A percentile compares a stretch with the other conserved stretches of the same genome.
These are phyloP conservation scores for Hippolais icterina DNA, from an alignment of 2,113 vertebrate species.

Conservation along the genomic window DNA sequence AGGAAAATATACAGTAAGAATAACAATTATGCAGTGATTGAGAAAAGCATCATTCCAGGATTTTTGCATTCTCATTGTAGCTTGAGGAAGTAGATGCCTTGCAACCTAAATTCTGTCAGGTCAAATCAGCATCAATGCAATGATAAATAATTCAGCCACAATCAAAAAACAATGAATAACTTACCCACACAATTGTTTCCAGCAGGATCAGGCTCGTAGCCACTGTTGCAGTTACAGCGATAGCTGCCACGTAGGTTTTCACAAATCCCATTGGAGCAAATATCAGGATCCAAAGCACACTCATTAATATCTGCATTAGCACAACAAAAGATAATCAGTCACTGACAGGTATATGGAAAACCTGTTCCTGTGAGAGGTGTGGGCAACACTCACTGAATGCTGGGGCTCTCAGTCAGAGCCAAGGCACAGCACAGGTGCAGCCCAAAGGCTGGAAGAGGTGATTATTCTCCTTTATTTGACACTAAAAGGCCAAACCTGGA, in stretches of 20 bases:
- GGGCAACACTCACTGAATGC: neutral
- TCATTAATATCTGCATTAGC: slow-evolving; percentile 79
- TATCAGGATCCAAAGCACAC: slow-evolving; percentile 79
- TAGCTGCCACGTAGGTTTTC: slow-evolving; percentile 78
- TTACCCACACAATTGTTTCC: slow-evolving; percentile 77
- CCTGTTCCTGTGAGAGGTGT: neutral
- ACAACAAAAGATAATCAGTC: neutral
- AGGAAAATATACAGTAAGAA: neutral
- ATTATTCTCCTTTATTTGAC: neutral
- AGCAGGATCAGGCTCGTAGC: slow-evolving; percentile 73
- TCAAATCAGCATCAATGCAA: neutral
- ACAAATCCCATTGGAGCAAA: slow-evolving; percentile 79
- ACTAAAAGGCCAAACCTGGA: neutral
- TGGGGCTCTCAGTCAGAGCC: neutral
- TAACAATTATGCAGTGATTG: neutral
- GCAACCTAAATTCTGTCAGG: neutral
- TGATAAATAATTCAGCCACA: neutral
- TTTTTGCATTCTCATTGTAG: neutral
- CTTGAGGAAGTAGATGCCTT: neutral
- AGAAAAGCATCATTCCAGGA: neutral
- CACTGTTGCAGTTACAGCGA: slow-evolving; percentile 78
- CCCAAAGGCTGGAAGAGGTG: neutral
- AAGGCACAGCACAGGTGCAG: neutral
- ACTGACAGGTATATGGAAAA: neutral
- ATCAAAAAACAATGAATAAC: neutral